A percentile compares a stretch with the other conserved stretches of the same genome.
phyloP scores from a whole-genome alignment of 2,113 vertebrate genomes.

The Butorides virescens region DNA sequence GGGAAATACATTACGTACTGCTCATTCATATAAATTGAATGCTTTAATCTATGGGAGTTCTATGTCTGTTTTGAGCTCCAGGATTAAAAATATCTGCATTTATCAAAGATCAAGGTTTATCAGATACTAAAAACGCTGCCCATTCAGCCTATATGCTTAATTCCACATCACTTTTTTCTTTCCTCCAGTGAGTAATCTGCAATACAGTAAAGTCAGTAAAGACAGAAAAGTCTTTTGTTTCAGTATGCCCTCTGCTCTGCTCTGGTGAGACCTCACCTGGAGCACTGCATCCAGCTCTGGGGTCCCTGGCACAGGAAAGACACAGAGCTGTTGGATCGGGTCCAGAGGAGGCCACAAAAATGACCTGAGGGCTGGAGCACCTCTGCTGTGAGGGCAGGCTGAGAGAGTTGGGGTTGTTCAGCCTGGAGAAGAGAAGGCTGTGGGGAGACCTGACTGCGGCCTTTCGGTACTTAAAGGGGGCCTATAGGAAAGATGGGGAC shows the following conservation, averaged over 20 bases:
- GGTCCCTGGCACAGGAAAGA: too few species aligned
- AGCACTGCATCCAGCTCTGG: too few species aligned
- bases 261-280: too few species aligned
- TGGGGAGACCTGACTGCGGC: too few species aligned
- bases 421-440: too few species aligned
- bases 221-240: neutral
- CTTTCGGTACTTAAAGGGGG: too few species aligned
- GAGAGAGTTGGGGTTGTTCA: too few species aligned
- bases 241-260: neutral
- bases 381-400: too few species aligned
- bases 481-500: too few species aligned
- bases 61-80: neutral
- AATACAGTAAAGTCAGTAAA: neutral
- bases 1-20: neutral
- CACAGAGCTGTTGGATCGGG: too few species aligned
- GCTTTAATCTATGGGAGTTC: neutral
- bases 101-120: conserved; percentile 9
- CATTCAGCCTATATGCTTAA: neutral
- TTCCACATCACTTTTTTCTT: neutral
- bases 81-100: conserved; percentile 12
- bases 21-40: neutral
- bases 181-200: neutral
- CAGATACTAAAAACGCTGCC: neutral
- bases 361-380: too few species aligned
- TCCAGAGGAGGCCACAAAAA: too few species aligned